phyloP scores from a whole-genome alignment of 1,140 invertebrate species.

The Cydia pomonella region DNA sequence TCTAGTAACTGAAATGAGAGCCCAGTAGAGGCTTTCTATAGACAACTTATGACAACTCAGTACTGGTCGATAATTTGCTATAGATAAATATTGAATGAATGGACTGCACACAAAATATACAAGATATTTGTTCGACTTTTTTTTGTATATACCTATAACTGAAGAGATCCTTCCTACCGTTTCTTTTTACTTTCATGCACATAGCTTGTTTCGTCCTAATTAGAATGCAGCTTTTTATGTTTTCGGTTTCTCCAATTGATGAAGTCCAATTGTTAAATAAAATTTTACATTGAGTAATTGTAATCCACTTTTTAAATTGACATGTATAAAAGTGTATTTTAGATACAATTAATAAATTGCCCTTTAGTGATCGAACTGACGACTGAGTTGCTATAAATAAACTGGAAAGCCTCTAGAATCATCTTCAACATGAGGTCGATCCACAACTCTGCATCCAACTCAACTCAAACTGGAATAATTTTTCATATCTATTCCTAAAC shows the following conservation, averaged over 20 bases:
- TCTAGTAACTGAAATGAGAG: conserved; percentile 58
- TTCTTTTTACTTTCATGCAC: not conserved
- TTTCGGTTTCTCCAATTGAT: conserved; percentile 2
- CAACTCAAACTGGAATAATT: conserved; percentile 32
- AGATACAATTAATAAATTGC: not conserved
- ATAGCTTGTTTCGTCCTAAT: not conserved
- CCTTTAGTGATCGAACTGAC: conserved; percentile 8
- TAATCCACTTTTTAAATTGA: not conserved
- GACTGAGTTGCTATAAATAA: conserved; percentile 27
- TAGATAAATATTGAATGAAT: not conserved
- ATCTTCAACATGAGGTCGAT: conserved; percentile 64
- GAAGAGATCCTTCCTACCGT: not conserved
- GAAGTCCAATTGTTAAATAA: conserved; percentile 3
- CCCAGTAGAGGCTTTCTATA: conserved; percentile 64
- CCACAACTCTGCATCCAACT: conserved; percentile 42
- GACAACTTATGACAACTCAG: conserved; percentile 38
- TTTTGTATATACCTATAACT: not conserved
- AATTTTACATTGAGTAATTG: not conserved
- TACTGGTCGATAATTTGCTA: conserved; percentile 13
- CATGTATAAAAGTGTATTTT: not conserved
- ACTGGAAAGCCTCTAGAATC: conserved; percentile 66
- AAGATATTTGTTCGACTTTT: not conserved
- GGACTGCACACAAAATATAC: not conserved
- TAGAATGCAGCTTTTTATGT: conserved; percentile 21
- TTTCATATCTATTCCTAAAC: conserved; percentile 43